These are phyloP conservation scores for Drosophila truncata DNA, from an alignment of 1,140 invertebrate species.

Conservation along the genomic window DNA sequence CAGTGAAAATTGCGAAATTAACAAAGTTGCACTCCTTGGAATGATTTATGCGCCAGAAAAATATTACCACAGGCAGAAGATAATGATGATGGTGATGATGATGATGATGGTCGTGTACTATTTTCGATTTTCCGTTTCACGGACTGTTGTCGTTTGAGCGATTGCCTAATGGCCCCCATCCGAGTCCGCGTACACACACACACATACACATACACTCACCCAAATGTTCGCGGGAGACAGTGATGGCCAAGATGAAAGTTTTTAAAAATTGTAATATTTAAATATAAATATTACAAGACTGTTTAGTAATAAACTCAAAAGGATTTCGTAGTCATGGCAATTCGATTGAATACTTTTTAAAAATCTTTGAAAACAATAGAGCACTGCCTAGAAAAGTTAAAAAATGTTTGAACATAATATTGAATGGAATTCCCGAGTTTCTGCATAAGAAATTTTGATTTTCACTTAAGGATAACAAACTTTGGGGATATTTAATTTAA, in stretches of 20 bases:
- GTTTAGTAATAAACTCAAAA: not conserved
- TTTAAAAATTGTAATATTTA: not conserved
- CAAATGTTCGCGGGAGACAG: slow-evolving; percentile 9
- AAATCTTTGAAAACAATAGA: not conserved
- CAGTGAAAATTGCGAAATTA: slow-evolving; percentile 26
- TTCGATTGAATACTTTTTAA: not conserved
- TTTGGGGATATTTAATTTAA: not conserved
- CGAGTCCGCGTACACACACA: slow-evolving; percentile 11
- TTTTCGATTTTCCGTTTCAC: slow-evolving; percentile 56
- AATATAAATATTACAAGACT: not conserved
- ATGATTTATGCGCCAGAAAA: slow-evolving; percentile 44
- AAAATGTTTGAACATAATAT: not conserved
- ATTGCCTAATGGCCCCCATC: slow-evolving; percentile 45
- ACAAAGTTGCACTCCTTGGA: slow-evolving; percentile 46
- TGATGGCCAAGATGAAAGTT: slow-evolving; percentile 8
- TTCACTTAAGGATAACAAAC: not conserved
- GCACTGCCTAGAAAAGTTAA: not conserved
- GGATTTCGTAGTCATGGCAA: not conserved
- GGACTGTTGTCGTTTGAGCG: slow-evolving; percentile 59
- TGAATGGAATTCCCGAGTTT: not conserved
- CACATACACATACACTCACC: not conserved
- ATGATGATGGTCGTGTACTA: slow-evolving; percentile 43
- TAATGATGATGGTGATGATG: not conserved
- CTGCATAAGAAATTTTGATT: too few relatives aligned
- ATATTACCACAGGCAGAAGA: slow-evolving; percentile 34